Evolutionary conservation across 2,113 vertebrate species (phyloP).

Genomic region (Sinocyclocheilus maitianheensis): DNA sequence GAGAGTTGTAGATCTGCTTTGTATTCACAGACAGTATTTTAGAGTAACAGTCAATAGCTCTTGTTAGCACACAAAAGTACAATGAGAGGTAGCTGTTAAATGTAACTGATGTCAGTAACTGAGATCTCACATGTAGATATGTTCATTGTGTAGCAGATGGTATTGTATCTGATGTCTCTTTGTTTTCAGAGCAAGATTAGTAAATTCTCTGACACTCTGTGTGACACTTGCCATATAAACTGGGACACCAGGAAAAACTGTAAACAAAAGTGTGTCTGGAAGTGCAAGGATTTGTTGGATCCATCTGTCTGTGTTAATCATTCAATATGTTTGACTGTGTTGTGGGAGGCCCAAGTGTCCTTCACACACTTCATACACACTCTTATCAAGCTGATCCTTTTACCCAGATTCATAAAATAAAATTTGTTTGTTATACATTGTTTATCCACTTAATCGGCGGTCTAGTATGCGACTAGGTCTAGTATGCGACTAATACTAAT

Average conservation of each 20-base stretch:
- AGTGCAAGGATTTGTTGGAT: slow-evolving; percentile 34
- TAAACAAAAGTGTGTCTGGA: slow-evolving; percentile 15
- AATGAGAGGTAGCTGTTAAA: background rate
- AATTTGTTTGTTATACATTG: background rate
- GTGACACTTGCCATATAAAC: slow-evolving; percentile 22
- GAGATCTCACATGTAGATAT: slow-evolving; percentile 39
- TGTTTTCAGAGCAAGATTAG: slow-evolving; percentile 39
- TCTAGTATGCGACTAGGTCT: background rate
- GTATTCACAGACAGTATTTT: slow-evolving; percentile 5
- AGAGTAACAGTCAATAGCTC: background rate
- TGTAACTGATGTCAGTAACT: background rate
- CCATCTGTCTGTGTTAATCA: slow-evolving; percentile 12
- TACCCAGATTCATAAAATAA: background rate
- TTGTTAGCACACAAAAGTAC: background rate
- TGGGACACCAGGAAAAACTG: slow-evolving; percentile 29
- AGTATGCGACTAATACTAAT: no score
- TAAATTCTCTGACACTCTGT: background rate
- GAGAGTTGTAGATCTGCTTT: background rate
- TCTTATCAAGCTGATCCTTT: background rate
- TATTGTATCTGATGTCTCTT: slow-evolving; percentile 21
- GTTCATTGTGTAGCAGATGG: slow-evolving; percentile 22
- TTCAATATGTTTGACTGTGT: slow-evolving; percentile 28
- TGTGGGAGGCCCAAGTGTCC: background rate
- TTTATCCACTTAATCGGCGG: background rate
- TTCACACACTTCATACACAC: background rate